phyloP scores from a whole-genome alignment of 2,797 vertebrate genomes.

The Calcarius lapponicus region DNA sequence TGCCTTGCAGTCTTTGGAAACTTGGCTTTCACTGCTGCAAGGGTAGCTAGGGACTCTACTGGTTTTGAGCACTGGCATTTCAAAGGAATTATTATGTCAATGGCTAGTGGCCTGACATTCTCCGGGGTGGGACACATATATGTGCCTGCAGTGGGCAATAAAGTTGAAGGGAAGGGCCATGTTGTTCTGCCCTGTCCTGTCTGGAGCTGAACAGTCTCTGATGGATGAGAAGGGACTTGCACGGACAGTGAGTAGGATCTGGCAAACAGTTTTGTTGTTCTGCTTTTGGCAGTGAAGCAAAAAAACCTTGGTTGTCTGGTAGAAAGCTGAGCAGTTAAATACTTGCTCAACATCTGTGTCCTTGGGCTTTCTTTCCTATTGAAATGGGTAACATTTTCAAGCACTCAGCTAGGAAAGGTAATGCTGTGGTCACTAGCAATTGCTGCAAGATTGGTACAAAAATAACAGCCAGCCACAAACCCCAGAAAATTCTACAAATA shows the following conservation, averaged over 20 bases:
- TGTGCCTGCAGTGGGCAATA: rapidly evolving
- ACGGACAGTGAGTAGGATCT: background rate
- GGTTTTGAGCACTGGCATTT: background rate
- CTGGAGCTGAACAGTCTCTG: background rate
- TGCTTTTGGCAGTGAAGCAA: background rate
- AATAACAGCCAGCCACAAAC: background rate
- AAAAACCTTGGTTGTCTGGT: background rate
- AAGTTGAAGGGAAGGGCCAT: background rate
- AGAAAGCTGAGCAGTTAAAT: background rate
- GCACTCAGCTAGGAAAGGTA: background rate
- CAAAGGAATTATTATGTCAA: background rate
- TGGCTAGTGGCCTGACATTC: background rate
- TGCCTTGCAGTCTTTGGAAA: background rate
- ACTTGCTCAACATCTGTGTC: background rate
- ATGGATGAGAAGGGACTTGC: background rate
- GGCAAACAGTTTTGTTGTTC: background rate
- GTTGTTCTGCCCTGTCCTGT: background rate
- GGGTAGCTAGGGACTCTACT: background rate
- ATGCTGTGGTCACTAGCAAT: background rate
- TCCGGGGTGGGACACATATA: rapidly evolving
- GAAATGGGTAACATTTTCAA: background rate
- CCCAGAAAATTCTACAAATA: background rate
- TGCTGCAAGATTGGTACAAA: background rate
- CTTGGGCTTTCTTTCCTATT: background rate
- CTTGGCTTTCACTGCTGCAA: background rate